Base-by-base conservation (phyloP, 2,113 vertebrate species). In the Muntiacus reevesi region DNA sequence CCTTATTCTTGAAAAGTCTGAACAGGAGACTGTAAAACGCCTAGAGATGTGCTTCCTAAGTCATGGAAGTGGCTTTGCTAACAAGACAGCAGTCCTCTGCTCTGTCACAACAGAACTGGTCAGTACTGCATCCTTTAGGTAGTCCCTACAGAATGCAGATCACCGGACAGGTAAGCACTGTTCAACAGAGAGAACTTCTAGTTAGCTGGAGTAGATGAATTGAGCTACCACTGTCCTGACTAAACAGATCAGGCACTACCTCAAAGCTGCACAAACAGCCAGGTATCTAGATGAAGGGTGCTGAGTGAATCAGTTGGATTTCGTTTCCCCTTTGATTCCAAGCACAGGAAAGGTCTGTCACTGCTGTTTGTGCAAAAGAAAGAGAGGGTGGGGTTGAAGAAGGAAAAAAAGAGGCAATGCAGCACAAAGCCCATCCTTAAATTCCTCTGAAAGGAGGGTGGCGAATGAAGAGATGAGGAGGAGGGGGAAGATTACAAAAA, bases 361-460 rank as follows among this genome's bases (percentile, higher is more conserved):
- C n/a, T 91, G 36, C 36, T 64, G 11, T 76, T 62, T 62, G 79
- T 59, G 79, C 55, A 85, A 93, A 59, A 82, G 81, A 96, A 95
- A 79, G 27, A 95, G 15, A 52, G 78, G 95, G n/a, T 79, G 92
- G 64, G 54, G 36, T 55, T 71, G 57, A 96, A 87, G 81, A 85
- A 81, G 23, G 19, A 78, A 81, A 93, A 86, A 86, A 91, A 28
- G 30, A 82, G 33, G 23, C 36, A 54, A 64, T 6, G 45, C 7
- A 91, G 62, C 60, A 40, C 47, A 95, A 82, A 82, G 50, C 84
- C 95, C 81, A 87, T 96, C 94, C 88, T 96, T 89, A 96, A 90
- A 97, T 97, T 96, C 92, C 89, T 97, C 76, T 87, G 55, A 86
- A 92, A 93, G 93, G 84, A 97, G 96, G 67, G 84, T 97, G 92